Evolutionary conservation across 1,140 invertebrate genomes (phyloP).

Genomic region (Apis florea): DNA sequence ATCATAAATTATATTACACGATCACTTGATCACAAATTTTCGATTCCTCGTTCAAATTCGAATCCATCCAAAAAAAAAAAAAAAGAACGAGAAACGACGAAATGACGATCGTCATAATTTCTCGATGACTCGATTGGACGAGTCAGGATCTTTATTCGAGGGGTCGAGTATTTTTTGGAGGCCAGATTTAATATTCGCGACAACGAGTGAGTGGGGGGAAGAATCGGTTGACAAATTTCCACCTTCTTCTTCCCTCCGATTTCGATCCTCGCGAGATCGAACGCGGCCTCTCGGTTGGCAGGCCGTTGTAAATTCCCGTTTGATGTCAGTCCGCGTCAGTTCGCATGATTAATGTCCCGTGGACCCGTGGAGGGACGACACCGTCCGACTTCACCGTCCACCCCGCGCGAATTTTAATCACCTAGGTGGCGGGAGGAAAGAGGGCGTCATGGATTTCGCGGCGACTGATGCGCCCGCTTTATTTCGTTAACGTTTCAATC

Average conservation of each 20-base stretch:
- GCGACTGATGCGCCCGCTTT: constrained; percentile 65
- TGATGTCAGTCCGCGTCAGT: constrained; percentile 73
- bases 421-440: constrained; percentile 46
- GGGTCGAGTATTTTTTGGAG: too few relatives aligned
- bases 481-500: constrained; percentile 72
- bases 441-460: constrained; percentile 58
- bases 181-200: constrained; percentile 36
- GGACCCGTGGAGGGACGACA: constrained; percentile 57
- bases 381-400: constrained; percentile 49
- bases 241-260: background rate
- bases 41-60: too few relatives aligned
- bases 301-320: constrained; percentile 72
- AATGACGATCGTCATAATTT: too few relatives aligned
- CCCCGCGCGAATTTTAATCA: constrained; percentile 72
- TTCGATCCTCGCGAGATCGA: constrained; percentile 59
- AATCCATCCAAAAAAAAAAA: too few relatives aligned
- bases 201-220: constrained; percentile 55
- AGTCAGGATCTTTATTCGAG: constrained; percentile 7
- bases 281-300: constrained; percentile 42
- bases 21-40: too few relatives aligned
- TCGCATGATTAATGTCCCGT: constrained; percentile 74
- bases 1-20: too few relatives aligned
- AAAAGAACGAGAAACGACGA: too few relatives aligned
- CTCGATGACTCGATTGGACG: too few relatives aligned
- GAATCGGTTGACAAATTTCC: constrained; percentile 62